Conservation (phyloP, 2,888 invertebrate species). For the Caenorhabditis drosophilae region DNA sequence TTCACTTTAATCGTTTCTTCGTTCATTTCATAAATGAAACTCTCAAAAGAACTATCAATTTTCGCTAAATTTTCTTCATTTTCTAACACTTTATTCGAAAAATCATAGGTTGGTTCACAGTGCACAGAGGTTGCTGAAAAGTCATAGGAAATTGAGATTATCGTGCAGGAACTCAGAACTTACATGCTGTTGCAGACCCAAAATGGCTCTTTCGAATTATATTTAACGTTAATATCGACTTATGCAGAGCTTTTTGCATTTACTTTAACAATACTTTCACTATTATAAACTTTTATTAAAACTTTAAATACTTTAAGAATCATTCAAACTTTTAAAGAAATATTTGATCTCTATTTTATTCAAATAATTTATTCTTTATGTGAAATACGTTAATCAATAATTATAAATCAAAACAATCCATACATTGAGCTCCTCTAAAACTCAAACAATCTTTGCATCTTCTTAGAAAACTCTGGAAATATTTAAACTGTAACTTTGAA, state of each 20-base stretch:
- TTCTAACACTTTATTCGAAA: background rate
- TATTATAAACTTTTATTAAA: too few species aligned
- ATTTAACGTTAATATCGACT: too few species aligned
- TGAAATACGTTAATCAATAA: background rate
- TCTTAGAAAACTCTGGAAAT: conserved; percentile 44
- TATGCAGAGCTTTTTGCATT: too few species aligned
- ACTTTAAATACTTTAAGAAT: too few species aligned
- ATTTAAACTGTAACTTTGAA: background rate
- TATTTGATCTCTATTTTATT: too few species aligned
- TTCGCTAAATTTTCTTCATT: background rate
- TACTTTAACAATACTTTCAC: too few species aligned
- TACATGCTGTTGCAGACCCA: too few species aligned
- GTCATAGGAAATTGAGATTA: too few species aligned
- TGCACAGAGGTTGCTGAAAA: background rate
- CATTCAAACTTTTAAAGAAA: too few species aligned
- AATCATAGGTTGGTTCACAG: background rate
- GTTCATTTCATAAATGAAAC: background rate
- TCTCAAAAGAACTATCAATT: background rate
- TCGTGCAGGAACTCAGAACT: too few species aligned
- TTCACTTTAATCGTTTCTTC: background rate
- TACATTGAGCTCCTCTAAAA: conserved; percentile 56
- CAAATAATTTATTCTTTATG: conserved; percentile 10
- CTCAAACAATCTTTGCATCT: conserved; percentile 58
- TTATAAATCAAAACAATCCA: conserved; percentile 60
- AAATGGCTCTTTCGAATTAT: too few species aligned